Evolutionary conservation across 2,797 vertebrate genomes (phyloP), one percentile per base, ranked within the genome.

Genomic region (Limosa lapponica): DNA sequence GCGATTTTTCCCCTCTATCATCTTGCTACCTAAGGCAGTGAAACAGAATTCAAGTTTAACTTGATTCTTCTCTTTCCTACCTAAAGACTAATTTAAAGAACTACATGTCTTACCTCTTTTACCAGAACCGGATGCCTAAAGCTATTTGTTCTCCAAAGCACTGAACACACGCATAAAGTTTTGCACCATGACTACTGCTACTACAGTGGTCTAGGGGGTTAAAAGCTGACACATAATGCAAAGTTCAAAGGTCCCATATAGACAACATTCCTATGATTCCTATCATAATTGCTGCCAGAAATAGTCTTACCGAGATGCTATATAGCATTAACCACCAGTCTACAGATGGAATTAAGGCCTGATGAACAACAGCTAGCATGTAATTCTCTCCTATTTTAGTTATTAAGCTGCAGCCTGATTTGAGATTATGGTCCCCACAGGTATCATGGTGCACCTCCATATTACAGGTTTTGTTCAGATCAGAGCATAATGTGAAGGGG

Each of bases 281-380:
- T 80, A 24, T 12, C 8, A 44, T 84, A 95, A 96, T 89, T 95
- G 23, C 23, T 95, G 43, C 74, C 95, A 95, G 93, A 95, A 64
- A 59, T 18, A 62, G 20, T 52, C 36, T 85, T 92, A 77, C 39
- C 18, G 73, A 48, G 27, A 70, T 73, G 43, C 2, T 37, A 22
- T 19, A 37, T 27, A 51, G 8, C 23, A 71, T 80, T 91, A 82
- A n/a, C 12, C 43, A 94, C 28, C 10, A 55, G 19, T 4, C n/a
- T 59, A 27, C 6, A 20, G 36, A 64, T 41, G 8, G 37, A 94
- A 89, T 84, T 83, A 86, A 71, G 57, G 23, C 41, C 70, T 81
- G 61, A 81, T 89, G 92, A 92, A 41, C 5, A 25, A 15, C 4
- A 4, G 14, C 2, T 61, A 55, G 11, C 17, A 62, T 16, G 19